Evolutionary conservation across 2,888 invertebrate genomes (phyloP).

Genomic region (Stenodema calcarata): DNA sequence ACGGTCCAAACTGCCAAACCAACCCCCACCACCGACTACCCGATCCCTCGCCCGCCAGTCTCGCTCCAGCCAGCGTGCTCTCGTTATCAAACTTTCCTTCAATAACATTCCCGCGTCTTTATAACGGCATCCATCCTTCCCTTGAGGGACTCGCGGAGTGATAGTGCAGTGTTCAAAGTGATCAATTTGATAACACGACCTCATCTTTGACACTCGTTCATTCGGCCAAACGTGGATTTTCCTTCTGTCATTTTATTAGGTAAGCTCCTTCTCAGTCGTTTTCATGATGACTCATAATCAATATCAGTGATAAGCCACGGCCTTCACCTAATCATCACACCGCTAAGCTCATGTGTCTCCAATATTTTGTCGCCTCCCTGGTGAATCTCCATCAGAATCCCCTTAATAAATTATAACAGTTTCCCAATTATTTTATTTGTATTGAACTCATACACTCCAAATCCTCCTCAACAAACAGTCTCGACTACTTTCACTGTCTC

Average conservation of each 20-base stretch:
- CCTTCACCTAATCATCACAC: neutral
- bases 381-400: too few species aligned
- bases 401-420: too few species aligned
- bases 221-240: neutral
- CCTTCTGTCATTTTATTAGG: neutral
- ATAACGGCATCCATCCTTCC: neutral
- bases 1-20: conserved; percentile 32
- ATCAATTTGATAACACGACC: neutral
- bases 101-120: conserved; percentile 35
- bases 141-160: neutral
- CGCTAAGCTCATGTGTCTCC: too few species aligned
- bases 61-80: conserved; percentile 42
- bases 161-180: neutral
- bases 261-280: neutral
- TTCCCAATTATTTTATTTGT: too few species aligned
- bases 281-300: neutral
- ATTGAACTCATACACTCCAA: too few species aligned
- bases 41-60: conserved; percentile 30
- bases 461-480: too few species aligned
- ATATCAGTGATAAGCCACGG: neutral
- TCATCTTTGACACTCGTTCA: neutral
- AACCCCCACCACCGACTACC: conserved; percentile 22
- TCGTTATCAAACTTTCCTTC: conserved; percentile 34
- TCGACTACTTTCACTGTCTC: too few species aligned
- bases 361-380: too few species aligned